Percentiles rank a stretch among this genome's conserved stretches.
phyloP scores from a whole-genome alignment of 2,113 vertebrate species.

The Capreolus pygargus region DNA sequence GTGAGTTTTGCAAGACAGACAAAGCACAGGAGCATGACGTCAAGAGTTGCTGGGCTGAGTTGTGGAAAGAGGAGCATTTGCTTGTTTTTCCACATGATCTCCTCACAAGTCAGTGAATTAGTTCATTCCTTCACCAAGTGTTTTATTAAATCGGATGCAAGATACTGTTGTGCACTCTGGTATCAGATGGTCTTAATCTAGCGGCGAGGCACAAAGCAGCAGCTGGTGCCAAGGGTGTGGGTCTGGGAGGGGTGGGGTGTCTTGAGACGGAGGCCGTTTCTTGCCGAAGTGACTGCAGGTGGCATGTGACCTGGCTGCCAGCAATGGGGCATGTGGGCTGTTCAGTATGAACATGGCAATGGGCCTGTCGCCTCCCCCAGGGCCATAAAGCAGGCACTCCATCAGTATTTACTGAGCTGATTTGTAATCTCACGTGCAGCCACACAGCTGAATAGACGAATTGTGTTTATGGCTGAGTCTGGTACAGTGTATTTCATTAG shows the following conservation, averaged over 20 bases:
- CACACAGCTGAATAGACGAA: background rate
- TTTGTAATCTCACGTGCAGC: background rate
- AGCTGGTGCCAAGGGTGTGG: accelerated
- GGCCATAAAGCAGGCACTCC: background rate
- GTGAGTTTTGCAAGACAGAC: background rate
- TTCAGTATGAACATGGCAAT: background rate
- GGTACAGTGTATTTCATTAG: background rate
- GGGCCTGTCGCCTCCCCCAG: background rate
- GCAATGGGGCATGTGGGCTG: background rate
- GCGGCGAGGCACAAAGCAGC: background rate
- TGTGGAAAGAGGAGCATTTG: background rate
- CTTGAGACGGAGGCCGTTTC: background rate
- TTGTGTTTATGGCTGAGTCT: background rate
- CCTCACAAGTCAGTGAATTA: background rate
- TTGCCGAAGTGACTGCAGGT: background rate
- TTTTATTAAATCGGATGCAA: background rate
- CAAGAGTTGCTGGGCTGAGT: background rate
- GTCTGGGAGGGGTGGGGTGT: accelerated
- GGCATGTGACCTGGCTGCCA: background rate
- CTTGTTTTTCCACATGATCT: background rate
- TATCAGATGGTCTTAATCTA: background rate
- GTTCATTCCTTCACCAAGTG: background rate
- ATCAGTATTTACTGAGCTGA: background rate
- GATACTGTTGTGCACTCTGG: background rate
- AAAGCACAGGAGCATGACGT: background rate